Percentiles rank a stretch among this genome's conserved stretches.
phyloP scores from a whole-genome alignment of 2,888 invertebrate genomes.

The Diplolepis rosae region DNA sequence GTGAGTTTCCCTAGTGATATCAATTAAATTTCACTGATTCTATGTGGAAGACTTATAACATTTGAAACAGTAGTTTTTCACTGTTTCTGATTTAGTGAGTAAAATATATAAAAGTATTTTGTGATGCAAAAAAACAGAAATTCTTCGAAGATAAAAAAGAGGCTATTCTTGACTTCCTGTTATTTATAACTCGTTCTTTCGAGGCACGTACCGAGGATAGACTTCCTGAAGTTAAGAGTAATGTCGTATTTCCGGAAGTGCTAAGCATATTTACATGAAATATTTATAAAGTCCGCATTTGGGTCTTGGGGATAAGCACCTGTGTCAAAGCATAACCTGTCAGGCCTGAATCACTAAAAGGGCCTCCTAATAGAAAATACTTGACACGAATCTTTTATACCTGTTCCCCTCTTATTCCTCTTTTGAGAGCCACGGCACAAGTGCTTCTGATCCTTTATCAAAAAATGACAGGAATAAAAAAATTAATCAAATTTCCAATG shows the following conservation, averaged over 20 bases:
- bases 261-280: conserved; percentile 19
- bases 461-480: neutral
- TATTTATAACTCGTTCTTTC: conserved; percentile 19
- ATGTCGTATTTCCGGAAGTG: conserved; percentile 24
- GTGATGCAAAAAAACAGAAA: neutral
- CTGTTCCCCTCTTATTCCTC: conserved; percentile 1
- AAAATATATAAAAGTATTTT: too few species aligned
- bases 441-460: neutral
- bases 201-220: conserved; percentile 21
- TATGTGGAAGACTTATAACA: too few species aligned
- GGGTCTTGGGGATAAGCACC: conserved; percentile 1
- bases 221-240: conserved; percentile 23
- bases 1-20: too few species aligned
- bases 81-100: neutral
- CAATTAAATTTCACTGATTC: too few species aligned
- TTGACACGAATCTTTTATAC: conserved; percentile 11
- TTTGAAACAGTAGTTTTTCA: neutral
- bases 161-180: conserved; percentile 24
- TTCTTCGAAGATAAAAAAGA: neutral
- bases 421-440: neutral
- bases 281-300: neutral
- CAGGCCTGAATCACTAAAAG: neutral
- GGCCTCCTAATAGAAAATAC: conserved; percentile 13
- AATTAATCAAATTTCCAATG: too few species aligned
- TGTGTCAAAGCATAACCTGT: conserved; percentile 16